Base-by-base conservation (phyloP, 2,113 vertebrate species). In the Taurulus bubalis region DNA sequence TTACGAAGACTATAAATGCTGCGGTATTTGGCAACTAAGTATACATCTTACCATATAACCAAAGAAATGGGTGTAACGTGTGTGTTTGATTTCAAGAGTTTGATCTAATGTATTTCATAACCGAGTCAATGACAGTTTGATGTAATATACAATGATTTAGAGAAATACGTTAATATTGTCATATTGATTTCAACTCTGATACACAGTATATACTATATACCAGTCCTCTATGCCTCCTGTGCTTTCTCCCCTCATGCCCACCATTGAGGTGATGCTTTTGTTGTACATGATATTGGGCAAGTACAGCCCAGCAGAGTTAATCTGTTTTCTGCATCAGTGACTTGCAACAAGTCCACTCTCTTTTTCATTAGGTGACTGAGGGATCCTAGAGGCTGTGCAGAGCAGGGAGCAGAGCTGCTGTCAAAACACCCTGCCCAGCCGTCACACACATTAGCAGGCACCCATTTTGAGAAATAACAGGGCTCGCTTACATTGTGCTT, bases 301-400 rank as follows among this genome's bases (percentile, higher is more conserved):
- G 81, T 84, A 81, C 76, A 77, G 83, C 85, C 77, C 85, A 82
- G 88, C 91, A 86, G 85, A 94, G 91, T 95, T 94, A 87, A 95
- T 95, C 91, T 93, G 88, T 94, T 95, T 94, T 95, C 93, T 94
- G 92, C 93, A 94, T 93, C 92, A 90, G 78, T 84, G 91, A 90
- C 88, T 92, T 88, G 91, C 91, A 91, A 95, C 93, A 93, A 93
- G 94, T 94, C 91, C 88, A 90, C 93, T 93, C 89, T 92, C 87
- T 92, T 92, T 94, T 94, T 94, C 92, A 95, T 94, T 92, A 93
- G 92, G 90, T 82, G 91, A 91, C 85, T 72, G 86, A 86, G 71
- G 69, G 85, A 90, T 92, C 89, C 87, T 86, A 82, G 67, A 87
- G 87, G 84, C 85, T 73, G 91, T 91, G 90, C 69, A 55, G 80